These are phyloP conservation scores for Bolborhynchus lineola DNA, from an alignment of 2,113 vertebrate genomes.

Conservation along the genomic window DNA sequence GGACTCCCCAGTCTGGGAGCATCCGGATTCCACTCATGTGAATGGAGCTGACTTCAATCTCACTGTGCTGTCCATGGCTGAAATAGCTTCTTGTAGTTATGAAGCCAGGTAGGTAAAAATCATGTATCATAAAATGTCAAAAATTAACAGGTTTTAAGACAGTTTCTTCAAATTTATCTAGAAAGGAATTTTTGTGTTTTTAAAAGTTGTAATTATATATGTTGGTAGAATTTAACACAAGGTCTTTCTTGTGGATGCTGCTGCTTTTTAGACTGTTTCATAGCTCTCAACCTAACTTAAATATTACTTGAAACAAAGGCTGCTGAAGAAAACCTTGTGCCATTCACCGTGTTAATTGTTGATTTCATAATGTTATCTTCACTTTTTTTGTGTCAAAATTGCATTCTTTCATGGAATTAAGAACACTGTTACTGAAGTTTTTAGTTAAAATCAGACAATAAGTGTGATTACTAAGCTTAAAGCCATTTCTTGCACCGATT, in stretches of 20 bases:
- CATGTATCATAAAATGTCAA: not conserved
- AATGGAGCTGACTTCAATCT: conserved; percentile 77
- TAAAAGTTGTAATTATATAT: not conserved
- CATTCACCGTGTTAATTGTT: not conserved
- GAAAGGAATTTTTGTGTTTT: not conserved
- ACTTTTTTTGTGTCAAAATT: not conserved
- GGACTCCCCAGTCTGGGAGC: conserved; percentile 77
- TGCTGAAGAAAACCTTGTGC: not conserved
- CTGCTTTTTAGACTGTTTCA: not conserved
- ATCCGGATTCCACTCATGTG: conserved; percentile 58
- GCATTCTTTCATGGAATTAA: not conserved
- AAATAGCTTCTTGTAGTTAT: conserved; percentile 98
- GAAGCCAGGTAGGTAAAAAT: conserved; percentile 88
- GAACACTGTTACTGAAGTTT: not conserved
- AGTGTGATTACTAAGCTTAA: not conserved
- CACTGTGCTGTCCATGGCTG: conserved; percentile 88
- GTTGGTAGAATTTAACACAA: not conserved
- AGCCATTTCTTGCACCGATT: not conserved
- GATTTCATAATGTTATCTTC: not conserved
- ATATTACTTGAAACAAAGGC: not conserved
- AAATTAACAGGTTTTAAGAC: not conserved
- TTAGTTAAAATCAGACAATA: not conserved
- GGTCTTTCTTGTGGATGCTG: not conserved
- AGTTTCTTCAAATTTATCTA: not conserved
- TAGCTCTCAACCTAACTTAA: not conserved